Base-by-base conservation (phyloP, 2,797 vertebrate species). In the Rhinatrema bivittatum region DNA sequence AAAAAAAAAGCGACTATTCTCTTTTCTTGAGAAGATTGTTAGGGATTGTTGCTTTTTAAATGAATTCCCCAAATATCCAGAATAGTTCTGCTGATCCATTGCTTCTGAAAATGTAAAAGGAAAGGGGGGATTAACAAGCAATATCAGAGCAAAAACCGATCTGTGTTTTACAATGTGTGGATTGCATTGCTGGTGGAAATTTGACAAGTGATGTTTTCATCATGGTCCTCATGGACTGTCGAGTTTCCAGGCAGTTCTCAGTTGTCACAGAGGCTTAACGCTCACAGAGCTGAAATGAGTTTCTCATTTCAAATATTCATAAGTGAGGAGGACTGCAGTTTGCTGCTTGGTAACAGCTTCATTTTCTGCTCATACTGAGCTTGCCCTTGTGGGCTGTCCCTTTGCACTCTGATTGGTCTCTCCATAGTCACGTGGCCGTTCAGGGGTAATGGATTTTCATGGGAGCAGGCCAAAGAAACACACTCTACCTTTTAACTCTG, bases 271-370 rank as follows among this genome's bases (percentile, higher is more conserved):
- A 74, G 69, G 66, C 74, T 87, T 86, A 86, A 76, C 81, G 81
- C 84, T 85, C 81, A 78, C 67, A 4, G 72, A 62, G 78, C 80
- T 79, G 81, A 85, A 90, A 94, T 93, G 85, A 90, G 90, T 81
- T 79, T 65, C 64, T 57, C 67, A 76, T 81, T n/a, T 95, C 76
- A 94, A 95, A 94, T 90, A 95, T 94, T 93, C 86, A 94, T 92
- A 66, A 85, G 73, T 60, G 69, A 46, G 2, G 23, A 76, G 68
- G 60, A 57, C 62, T 72, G 76, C 68, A 78, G 79, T 86, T 88
- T 62, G 62, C 76, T 81, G 64, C 77, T 72, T 82, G 74, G 68
- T 79, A 78, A 70, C 82, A 84, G 77, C 74, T 81, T 86, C 70
- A 80, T 79, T 78, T 85, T 79, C 60, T 36, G 66, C 72, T 81